A percentile compares a stretch with the other conserved stretches of the same genome.
phyloP scores from a whole-genome alignment of 2,113 vertebrate genomes.

The Nycticebus coucang region DNA sequence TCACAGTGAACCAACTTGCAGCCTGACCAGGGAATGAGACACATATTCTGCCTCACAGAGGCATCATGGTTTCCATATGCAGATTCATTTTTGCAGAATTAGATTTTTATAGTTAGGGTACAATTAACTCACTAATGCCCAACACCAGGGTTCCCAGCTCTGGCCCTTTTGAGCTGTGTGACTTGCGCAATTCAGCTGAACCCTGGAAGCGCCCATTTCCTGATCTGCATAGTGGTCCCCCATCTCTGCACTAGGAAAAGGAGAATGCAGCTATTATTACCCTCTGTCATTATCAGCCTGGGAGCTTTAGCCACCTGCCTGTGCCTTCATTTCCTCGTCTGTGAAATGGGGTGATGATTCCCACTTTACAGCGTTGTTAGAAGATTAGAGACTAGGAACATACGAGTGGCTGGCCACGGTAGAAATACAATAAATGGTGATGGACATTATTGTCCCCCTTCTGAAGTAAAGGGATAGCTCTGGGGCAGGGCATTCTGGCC shows the following conservation, averaged over 20 bases:
- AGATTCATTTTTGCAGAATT: background rate
- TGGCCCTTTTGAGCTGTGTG: rapidly evolving
- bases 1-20: rapidly evolving
- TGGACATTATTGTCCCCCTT: rapidly evolving
- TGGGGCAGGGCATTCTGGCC: background rate
- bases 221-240: background rate
- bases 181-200: background rate
- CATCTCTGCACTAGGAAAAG: background rate
- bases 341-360: background rate
- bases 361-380: rapidly evolving
- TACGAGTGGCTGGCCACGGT: rapidly evolving
- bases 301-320: no score
- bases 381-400: background rate
- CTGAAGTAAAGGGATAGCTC: background rate
- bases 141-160: rapidly evolving
- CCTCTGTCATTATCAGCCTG: rapidly evolving
- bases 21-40: rapidly evolving
- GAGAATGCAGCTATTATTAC: background rate
- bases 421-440: background rate
- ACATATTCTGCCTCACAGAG: background rate
- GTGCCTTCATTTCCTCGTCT: background rate
- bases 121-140: rapidly evolving
- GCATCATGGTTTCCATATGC: rapidly evolving
- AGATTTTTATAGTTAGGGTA: background rate
- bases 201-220: rapidly evolving